These are phyloP conservation scores for Rapana venosa DNA, from an alignment of 2,888 invertebrate species.

Conservation along the genomic window DNA sequence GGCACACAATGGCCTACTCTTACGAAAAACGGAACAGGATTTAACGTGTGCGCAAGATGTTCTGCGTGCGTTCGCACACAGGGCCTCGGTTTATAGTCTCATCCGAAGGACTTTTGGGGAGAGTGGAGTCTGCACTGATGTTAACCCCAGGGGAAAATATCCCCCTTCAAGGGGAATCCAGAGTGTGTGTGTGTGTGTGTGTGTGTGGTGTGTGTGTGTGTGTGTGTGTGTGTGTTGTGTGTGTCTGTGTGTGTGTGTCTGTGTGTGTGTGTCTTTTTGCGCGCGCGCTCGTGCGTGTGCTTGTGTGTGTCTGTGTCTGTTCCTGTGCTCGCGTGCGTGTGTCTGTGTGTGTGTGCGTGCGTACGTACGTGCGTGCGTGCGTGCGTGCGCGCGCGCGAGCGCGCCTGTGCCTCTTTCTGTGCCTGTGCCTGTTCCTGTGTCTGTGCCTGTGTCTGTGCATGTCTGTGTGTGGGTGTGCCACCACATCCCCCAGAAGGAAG, in stretches of 20 bases:
- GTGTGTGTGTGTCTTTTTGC: constrained; percentile 9
- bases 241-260: constrained; percentile 25
- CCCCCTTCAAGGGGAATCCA: too few relatives aligned
- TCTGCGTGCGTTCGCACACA: too few relatives aligned
- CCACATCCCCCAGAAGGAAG: not conserved
- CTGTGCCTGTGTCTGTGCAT: not conserved
- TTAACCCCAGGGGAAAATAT: too few relatives aligned
- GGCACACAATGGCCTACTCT: too few relatives aligned
- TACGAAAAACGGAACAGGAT: too few relatives aligned
- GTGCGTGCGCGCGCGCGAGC: not conserved
- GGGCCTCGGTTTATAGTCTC: too few relatives aligned
- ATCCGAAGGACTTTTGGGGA: too few relatives aligned
- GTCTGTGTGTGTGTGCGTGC: constrained; percentile 7
- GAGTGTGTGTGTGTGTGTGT: too few relatives aligned
- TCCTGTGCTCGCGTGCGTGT: not conserved
- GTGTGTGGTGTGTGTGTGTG: too few relatives aligned
- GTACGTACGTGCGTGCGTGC: not conserved
- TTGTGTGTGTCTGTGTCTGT: not conserved
- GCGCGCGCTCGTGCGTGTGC: constrained; percentile 1
- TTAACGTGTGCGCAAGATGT: too few relatives aligned
- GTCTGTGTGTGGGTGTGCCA: not conserved
- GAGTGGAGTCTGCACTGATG: too few relatives aligned
- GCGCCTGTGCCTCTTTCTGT: not conserved
- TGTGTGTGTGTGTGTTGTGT: too few relatives aligned
- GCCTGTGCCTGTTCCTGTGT: not conserved